Evolutionary conservation across 2,797 vertebrate genomes (phyloP).

Genomic region (Spea hammondii): DNA sequence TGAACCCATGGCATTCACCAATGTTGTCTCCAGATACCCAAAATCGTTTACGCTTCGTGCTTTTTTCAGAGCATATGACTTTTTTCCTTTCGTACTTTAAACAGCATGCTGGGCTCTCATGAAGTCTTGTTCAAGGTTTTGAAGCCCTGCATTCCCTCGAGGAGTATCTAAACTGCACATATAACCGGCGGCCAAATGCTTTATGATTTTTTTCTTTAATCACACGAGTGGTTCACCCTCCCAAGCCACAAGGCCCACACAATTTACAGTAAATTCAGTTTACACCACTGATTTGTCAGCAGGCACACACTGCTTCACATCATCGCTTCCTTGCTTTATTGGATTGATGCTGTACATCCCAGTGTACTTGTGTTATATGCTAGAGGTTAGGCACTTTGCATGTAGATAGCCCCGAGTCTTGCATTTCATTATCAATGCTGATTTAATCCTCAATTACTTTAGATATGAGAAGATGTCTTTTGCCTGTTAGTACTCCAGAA

Average conservation of each 20-base stretch:
- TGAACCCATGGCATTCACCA: no score
- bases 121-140: slow-evolving; percentile 4
- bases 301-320: not conserved
- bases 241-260: slow-evolving; percentile 9
- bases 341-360: slow-evolving; percentile 17
- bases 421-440: slow-evolving; percentile 19
- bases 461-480: not conserved
- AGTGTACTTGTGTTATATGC: not conserved
- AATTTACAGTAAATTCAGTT: slow-evolving; percentile 50
- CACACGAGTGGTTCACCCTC: slow-evolving; percentile 35
- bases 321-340: not conserved
- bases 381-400: slow-evolving; percentile 20
- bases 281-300: slow-evolving; percentile 47
- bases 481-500: not conserved
- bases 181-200: slow-evolving; percentile 55
- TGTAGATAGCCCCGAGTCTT: not conserved
- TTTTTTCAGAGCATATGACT: not conserved
- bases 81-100: not conserved
- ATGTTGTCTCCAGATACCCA: no score
- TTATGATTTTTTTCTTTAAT: slow-evolving; percentile 39
- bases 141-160: slow-evolving; percentile 16
- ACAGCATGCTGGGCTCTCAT: slow-evolving; percentile 23
- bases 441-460: slow-evolving; percentile 25
- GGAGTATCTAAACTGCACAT: slow-evolving; percentile 54
- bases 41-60: no score